Percentiles rank a stretch among this genome's conserved stretches.
Evolutionary conservation across 2,113 vertebrate genomes (phyloP).

Genomic region (Gavialis gangeticus): DNA sequence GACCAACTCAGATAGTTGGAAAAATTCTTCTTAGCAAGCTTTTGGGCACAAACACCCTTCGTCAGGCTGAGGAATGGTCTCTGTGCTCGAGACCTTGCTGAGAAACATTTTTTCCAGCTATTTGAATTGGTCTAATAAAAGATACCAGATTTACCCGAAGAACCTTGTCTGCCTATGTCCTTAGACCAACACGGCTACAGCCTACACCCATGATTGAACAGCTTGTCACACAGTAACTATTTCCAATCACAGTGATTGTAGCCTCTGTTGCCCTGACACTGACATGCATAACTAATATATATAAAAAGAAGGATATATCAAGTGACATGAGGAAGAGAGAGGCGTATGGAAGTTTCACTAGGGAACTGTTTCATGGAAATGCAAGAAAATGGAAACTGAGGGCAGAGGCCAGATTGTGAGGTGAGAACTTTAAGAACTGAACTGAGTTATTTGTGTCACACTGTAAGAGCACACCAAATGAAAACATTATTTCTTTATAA

Average conservation of each 20-base stretch:
- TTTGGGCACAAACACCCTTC: no score
- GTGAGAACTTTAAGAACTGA: conserved; percentile 3
- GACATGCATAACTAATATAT: conserved; percentile 3
- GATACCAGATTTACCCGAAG: no score
- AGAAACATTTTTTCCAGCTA: no score
- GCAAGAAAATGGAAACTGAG: not conserved
- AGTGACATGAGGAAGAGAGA: conserved; percentile 6
- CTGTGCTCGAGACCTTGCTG: no score
- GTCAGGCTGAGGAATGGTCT: no score
- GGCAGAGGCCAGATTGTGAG: not conserved
- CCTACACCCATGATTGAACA: not conserved
- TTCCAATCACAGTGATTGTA: conserved; percentile 47
- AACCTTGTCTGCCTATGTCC: no score
- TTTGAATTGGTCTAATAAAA: no score
- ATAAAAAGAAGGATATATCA: conserved; percentile 26
- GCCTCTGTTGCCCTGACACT: conserved; percentile 12
- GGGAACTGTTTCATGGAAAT: conserved; percentile 44
- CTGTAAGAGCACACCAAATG: not conserved
- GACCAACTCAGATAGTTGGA: no score
- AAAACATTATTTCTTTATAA: conserved; percentile 3
- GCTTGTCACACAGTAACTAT: conserved; percentile 43
- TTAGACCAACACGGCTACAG: no score
- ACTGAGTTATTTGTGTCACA: not conserved
- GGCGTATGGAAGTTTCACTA: not conserved
- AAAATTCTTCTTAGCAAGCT: no score